Conservation (phyloP, 2,888 invertebrate species). For the Odontothrips loti region DNA sequence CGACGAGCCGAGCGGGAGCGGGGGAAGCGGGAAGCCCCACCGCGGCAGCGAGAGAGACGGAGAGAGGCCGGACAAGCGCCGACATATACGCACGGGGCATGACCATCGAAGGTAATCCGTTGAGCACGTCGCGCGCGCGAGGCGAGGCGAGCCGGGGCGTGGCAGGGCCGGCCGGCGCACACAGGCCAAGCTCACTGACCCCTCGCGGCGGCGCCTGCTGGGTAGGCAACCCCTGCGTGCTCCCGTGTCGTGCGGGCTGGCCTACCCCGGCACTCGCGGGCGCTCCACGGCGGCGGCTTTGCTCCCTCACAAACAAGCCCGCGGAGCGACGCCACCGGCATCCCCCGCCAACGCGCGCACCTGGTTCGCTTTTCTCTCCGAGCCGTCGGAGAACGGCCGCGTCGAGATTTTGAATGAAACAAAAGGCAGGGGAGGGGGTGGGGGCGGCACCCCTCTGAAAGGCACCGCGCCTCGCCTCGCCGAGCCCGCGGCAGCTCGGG, state of each 20-base stretch:
- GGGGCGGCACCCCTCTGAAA: neutral
- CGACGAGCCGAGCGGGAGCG: neutral
- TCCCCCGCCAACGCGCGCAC: too few species aligned
- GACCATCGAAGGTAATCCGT: conserved; percentile 20
- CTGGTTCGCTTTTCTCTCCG: too few species aligned
- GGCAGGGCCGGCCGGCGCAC: neutral
- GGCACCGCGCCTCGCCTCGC: neutral
- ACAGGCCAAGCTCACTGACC: conserved; percentile 5
- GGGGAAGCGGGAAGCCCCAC: neutral
- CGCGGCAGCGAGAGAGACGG: neutral
- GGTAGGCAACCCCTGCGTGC: too few species aligned
- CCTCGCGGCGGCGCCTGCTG: neutral
- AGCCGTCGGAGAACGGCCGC: too few species aligned
- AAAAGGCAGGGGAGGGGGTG: neutral
- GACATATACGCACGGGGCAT: conserved; percentile 23
- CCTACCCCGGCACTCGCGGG: too few species aligned
- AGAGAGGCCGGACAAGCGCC: conserved; percentile 8
- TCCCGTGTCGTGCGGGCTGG: too few species aligned
- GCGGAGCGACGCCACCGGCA: too few species aligned
- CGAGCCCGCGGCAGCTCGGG: neutral
- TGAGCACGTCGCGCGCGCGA: neutral
- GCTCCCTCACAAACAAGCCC: too few species aligned
- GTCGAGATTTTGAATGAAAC: neutral
- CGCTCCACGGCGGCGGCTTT: too few species aligned
- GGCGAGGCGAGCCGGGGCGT: neutral